These are phyloP conservation scores for Apteryx owenii DNA, from an alignment of 2,113 vertebrate species.

Conservation along the genomic window DNA sequence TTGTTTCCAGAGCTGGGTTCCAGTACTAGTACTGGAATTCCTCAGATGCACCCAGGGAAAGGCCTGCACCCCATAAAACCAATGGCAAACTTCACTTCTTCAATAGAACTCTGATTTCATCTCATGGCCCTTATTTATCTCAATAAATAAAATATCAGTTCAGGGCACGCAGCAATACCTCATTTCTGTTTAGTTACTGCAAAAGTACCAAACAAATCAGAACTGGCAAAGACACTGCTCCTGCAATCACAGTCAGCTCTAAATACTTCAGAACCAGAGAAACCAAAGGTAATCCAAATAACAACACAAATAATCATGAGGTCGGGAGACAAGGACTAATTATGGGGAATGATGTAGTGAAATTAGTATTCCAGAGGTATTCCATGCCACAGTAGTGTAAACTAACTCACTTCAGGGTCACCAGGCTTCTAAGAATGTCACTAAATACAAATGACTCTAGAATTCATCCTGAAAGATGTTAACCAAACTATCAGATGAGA, in stretches of 20 bases:
- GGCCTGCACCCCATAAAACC: not conserved
- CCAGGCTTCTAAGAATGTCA: not conserved
- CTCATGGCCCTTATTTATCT: not conserved
- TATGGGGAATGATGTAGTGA: not conserved
- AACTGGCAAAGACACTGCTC: not conserved
- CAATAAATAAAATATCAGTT: not conserved
- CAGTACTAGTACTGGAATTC: not conserved
- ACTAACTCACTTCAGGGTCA: not conserved
- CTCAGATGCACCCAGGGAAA: not conserved
- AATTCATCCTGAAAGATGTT: not conserved
- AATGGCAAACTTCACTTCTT: not conserved
- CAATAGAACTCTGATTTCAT: not conserved
- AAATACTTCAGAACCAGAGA: not conserved
- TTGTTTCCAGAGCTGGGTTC: not conserved
- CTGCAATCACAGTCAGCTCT: not conserved
- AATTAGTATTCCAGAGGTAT: not conserved
- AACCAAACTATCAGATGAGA: not conserved
- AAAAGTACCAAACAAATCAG: not conserved
- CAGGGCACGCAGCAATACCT: not conserved
- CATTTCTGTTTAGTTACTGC: not conserved
- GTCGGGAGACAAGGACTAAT: not conserved
- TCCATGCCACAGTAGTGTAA: not conserved
- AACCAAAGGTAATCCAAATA: not conserved
- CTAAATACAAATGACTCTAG: not conserved
- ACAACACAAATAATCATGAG: not conserved